These are phyloP conservation scores for Rhynchomys soricoides DNA, from an alignment of 2,113 vertebrate species.

Conservation along the genomic window DNA sequence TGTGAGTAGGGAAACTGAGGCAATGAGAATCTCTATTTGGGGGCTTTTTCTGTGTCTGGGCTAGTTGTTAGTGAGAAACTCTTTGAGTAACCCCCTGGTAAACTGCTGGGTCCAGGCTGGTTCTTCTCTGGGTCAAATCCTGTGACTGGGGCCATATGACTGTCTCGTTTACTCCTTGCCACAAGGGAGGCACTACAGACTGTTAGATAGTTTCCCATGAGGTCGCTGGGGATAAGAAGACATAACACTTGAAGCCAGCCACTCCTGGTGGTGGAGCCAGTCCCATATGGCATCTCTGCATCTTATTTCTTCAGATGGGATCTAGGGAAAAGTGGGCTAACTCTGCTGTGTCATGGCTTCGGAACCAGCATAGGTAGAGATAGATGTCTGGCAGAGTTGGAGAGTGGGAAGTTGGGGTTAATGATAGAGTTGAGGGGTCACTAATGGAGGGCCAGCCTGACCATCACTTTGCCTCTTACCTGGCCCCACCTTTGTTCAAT, in stretches of 20 bases:
- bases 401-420: neutral
- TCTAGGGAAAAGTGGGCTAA: neutral
- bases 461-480: neutral
- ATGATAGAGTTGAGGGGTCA: neutral
- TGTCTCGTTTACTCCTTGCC: neutral
- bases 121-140: neutral
- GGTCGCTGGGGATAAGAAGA: neutral
- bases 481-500: neutral
- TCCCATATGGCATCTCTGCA: neutral
- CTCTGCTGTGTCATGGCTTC: neutral
- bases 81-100: neutral
- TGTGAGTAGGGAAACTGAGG: neutral
- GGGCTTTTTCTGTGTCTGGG: too few species aligned
- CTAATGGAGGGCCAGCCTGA: neutral
- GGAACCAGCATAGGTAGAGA: neutral
- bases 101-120: neutral
- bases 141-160: rapidly evolving
- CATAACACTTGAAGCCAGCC: neutral
- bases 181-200: neutral
- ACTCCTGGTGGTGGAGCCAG: neutral
- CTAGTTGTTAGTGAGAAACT: too few species aligned
- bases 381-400: neutral
- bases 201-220: neutral
- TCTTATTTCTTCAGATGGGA: neutral
- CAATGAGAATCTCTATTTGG: neutral